Base-by-base conservation (phyloP, 2,113 vertebrate genomes). In the Canis aureus region DNA sequence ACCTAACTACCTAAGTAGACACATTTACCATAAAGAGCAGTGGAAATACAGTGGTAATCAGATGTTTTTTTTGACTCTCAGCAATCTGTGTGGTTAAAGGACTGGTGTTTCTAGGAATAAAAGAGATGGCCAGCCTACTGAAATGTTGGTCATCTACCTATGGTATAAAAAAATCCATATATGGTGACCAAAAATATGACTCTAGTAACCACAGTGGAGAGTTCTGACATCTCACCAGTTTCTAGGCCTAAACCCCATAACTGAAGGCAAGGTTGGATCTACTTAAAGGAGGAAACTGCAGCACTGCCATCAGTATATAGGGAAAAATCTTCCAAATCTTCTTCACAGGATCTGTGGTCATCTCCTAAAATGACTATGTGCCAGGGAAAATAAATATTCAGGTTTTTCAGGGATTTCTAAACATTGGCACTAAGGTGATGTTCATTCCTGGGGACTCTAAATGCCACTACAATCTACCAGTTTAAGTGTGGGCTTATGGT, bases 321-420 rank as follows among this genome's bases (percentile, higher is more conserved):
- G 85, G 64, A 94, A 83, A 89, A 93, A 78, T 86, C 22, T 82
- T 79, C n/a, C 27, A 11, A 57, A 5, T 96, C 11, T 82, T 87
- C 22, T 84, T 49, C 12, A 76, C 22, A 60, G 74, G 23, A 66
- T 5, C 49, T 38, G 53, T 78, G 49, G 35, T 38, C 49, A 89
- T 71, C 88, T 96, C 60, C 59, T 89, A 81, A 96, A 88, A 84
- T 92, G 71, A 91, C 32, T 64, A 25, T 71, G 13, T 91, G 32
- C 27, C 69, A 13, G 29, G 66, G 25, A 38, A 71, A 96, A 96
- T 43, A 95, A 96, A 90, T 83, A 93, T 27, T 7, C 22, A 51
- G 3, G 3, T 38, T 95, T 64, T 78, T 57, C 32, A 82, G 43
- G 13, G 20, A 85, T 90, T 93, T 88, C n/a, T 91, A 67, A 96